These are phyloP conservation scores for Spinibarbus caldwelli DNA, from an alignment of 2,797 vertebrate genomes.

Conservation along the genomic window DNA sequence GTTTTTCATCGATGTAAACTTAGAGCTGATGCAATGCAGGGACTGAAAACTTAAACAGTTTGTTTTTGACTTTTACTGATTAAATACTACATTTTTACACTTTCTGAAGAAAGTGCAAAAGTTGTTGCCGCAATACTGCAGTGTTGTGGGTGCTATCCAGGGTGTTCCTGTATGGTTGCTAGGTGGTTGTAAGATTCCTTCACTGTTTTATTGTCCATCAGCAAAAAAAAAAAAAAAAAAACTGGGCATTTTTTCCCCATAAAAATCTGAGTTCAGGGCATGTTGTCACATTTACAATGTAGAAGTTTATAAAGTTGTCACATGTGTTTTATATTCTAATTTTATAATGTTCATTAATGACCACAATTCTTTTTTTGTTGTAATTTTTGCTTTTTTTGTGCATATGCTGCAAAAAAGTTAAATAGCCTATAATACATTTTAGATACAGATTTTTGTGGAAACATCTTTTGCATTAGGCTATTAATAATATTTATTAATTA, in stretches of 20 bases:
- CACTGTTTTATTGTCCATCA: too few species aligned
- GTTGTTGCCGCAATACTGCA: neutral
- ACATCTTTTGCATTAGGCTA: neutral
- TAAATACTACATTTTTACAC: neutral
- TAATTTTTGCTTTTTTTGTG: neutral
- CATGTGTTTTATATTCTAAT: neutral
- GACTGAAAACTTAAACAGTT: constrained; percentile 15
- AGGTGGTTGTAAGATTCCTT: neutral
- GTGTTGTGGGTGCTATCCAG: neutral
- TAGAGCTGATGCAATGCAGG: constrained; percentile 37
- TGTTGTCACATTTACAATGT: neutral
- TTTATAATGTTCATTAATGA: neutral
- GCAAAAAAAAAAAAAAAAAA: neutral
- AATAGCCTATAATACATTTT: neutral
- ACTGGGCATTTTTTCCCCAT: neutral
- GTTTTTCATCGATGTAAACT: constrained; percentile 13
- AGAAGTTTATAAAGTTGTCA: neutral
- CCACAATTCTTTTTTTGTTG: neutral
- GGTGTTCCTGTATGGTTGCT: neutral
- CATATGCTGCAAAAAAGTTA: neutral
- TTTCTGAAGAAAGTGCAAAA: neutral
- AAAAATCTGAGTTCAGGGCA: neutral
- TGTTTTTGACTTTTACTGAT: neutral
- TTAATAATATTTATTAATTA: neutral
- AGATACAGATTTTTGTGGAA: neutral